Base-by-base conservation (phyloP, 1,140 invertebrate genomes). In the Riptortus pedestris region DNA sequence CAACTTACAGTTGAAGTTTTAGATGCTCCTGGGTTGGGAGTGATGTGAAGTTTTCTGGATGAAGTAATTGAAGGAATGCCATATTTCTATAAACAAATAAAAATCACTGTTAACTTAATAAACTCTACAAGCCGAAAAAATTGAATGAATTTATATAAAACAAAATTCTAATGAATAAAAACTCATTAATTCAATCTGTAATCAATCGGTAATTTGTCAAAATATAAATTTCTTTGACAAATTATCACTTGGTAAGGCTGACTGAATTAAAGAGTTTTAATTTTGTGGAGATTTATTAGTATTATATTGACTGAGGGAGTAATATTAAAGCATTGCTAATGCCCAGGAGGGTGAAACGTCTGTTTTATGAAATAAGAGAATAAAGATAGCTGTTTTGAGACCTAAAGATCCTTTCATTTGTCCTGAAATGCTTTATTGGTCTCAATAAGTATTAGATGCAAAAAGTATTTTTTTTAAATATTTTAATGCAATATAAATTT, bases 21-120 rank as follows among this genome's bases (percentile, higher is more conserved):
- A 22, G 65, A 48, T 18, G 58, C 67, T 48, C 65, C 66, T 43
- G 62, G 62, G 52, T 68, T 60, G 16, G 68, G 62, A 28, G 68
- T 68, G 63, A 68, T 67, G 63, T 71, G 68, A 62, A 71, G 64
- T 38, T 69, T 69, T 63, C 66, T 68, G 7, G 65, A 62, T 20
- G 26, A 31, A n/a, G 67, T 24, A 28, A 62, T 27, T 26, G 68
- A 57, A 48, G 61, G 58, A 61, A 55, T 31, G 22, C 55, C 52
- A 65, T 55, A 52, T 26, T 65, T 68, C 69, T 70, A 63, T 43
- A 66, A 68, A 59, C 11, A 38, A 47, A 52, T 61, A 57, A 59
- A 61, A 63, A 38, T 16, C 14, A 31, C 12, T 9, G 12, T 31
- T n/a, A 12, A 33, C 5, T 14, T 12, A 38, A 18, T 22, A 38